A percentile compares a stretch with the other conserved stretches of the same genome.
phyloP scores from a whole-genome alignment of 2,113 vertebrate genomes.

The Galbula dea region DNA sequence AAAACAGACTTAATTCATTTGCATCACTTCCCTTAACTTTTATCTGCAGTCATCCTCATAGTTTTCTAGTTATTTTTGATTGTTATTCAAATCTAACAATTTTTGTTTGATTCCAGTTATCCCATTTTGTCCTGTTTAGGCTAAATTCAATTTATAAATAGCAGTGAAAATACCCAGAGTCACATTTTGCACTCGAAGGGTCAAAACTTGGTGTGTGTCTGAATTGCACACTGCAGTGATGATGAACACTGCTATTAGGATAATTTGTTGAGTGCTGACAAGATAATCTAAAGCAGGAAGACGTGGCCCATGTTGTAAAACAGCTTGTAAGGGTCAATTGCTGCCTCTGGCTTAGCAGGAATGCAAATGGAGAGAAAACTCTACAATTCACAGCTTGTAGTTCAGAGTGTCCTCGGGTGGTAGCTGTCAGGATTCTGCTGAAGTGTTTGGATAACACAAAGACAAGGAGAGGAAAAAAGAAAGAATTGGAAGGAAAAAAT shows the following conservation, averaged over 20 bases:
- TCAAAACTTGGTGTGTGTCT: background rate
- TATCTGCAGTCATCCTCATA: background rate
- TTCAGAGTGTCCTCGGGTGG: background rate
- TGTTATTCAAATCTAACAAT: background rate
- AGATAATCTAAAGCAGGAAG: background rate
- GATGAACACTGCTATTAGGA: background rate
- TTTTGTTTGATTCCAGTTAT: background rate
- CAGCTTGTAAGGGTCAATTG: constrained; percentile 17
- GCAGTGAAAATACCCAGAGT: background rate
- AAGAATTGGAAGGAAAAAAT: background rate
- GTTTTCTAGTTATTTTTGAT: background rate
- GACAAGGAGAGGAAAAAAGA: background rate
- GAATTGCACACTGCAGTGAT: background rate
- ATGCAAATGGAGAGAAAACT: background rate
- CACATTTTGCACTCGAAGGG: background rate
- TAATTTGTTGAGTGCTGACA: background rate
- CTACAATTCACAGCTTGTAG: background rate
- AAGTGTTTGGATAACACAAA: background rate
- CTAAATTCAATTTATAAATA: background rate
- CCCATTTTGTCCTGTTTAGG: background rate
- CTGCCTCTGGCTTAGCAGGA: background rate
- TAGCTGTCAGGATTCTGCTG: background rate
- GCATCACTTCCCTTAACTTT: background rate
- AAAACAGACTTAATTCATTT: background rate
- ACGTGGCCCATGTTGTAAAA: background rate